Base-by-base conservation (phyloP, 2,888 invertebrate genomes). In the Volucella inflata region DNA sequence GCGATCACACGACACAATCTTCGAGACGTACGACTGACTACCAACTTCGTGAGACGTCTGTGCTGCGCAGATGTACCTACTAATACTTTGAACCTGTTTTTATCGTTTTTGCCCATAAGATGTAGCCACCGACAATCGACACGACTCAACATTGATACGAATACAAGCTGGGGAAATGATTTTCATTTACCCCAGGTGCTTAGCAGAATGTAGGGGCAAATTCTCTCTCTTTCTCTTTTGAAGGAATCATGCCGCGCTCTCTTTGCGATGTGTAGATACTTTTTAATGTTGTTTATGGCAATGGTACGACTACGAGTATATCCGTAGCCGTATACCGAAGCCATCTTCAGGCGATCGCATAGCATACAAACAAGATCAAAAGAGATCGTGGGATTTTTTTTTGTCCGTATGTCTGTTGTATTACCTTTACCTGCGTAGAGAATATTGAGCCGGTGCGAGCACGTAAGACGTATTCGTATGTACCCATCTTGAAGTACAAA, bases 301-400 rank as follows among this genome's bases (percentile, higher is more conserved):
- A 72, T 67, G 62, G 55, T 68, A 83, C 64, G 17, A 46, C 42
- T 64, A 62, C 30, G n/a, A 65, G 30, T 30, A 30, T 30, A 6
- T 30, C 6, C 30, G 30, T 30, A 30, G 30, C 30, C 30, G 0
- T 30, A 30, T 30, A 30, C 30, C 30, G 30, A 30, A 30, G 30
- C 30, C 42, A 76, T 76, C 83, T 83, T 68, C 48, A 57, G 38
- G 30, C 30, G 6, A 30, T 30, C 30, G 30, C 10, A 17, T 55
- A 44, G 36, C 3, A 30, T 30, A 46, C 64, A 40, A 30, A 30
- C 59, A 76, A 80, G 68, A 81, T 77, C 67, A 57, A 74, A 85
- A 85, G 85, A 85, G 85, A 85, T 85, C 85, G 46, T 68, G 67
- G 60, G 60, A 79, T 84, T 79, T 78, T 16, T 53, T 46, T 50